A percentile compares a stretch with the other conserved stretches of the same genome.
Conservation (phyloP, 2,797 vertebrate genomes). For the Betta splendens region DNA sequence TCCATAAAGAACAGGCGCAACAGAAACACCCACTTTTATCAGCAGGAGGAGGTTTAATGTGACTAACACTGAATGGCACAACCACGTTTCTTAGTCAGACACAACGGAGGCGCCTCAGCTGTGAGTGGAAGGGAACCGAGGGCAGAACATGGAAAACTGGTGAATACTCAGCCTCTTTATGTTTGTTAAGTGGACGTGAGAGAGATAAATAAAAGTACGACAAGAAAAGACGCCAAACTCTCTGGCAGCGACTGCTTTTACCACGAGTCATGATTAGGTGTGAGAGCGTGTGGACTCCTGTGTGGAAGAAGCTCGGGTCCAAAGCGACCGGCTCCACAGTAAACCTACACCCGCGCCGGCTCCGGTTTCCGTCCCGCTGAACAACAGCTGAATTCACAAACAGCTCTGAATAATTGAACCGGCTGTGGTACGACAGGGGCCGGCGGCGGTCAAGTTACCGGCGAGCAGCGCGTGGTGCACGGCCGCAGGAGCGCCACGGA, state of each 20-base stretch:
- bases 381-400: slow-evolving; percentile 71
- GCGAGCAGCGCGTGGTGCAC: slow-evolving; percentile 4
- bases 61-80: too few relatives aligned
- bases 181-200: too few relatives aligned
- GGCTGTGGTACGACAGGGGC: slow-evolving; percentile 32
- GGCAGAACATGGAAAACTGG: neutral
- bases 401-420: slow-evolving; percentile 76
- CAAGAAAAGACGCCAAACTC: too few relatives aligned
- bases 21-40: too few relatives aligned
- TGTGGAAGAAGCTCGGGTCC: slow-evolving; percentile 8
- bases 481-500: slow-evolving; percentile 2
- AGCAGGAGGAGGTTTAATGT: too few relatives aligned
- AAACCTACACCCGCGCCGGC: slow-evolving; percentile 50
- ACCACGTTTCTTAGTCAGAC: too few relatives aligned
- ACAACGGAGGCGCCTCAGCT: too few relatives aligned
- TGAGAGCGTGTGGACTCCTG: neutral
- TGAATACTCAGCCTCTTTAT: too few relatives aligned
- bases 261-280: neutral
- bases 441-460: slow-evolving; percentile 62
- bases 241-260: neutral
- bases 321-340: slow-evolving; percentile 26
- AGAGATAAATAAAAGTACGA: neutral
- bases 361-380: slow-evolving; percentile 59
- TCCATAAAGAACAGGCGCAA: too few relatives aligned
- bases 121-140: neutral